Conservation (phyloP, 2,888 invertebrate species). For the Patella caerulea region DNA sequence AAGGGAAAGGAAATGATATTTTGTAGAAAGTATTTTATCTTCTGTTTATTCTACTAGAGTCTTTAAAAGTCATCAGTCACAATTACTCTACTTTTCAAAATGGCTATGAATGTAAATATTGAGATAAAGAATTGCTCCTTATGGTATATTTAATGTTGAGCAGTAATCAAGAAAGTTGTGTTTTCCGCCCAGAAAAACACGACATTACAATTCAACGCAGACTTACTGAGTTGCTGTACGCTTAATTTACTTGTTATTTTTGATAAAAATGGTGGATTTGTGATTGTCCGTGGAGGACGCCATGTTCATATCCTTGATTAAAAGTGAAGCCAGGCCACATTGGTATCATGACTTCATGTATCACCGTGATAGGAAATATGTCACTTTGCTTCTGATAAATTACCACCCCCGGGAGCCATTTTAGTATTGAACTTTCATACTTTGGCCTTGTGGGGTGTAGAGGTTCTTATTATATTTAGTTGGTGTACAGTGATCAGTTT, state of each 20-base stretch:
- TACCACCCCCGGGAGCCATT: not conserved
- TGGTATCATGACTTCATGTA: not conserved
- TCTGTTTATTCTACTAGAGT: too few relatives aligned
- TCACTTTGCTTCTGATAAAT: slow-evolving; percentile 6
- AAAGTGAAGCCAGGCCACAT: not conserved
- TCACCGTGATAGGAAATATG: not conserved
- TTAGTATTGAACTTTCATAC: not conserved
- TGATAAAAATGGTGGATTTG: not conserved
- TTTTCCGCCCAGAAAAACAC: too few relatives aligned
- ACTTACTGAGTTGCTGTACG: not conserved
- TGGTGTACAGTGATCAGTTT: not conserved
- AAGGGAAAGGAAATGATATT: too few relatives aligned
- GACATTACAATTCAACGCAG: too few relatives aligned
- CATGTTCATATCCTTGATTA: slow-evolving; percentile 4
- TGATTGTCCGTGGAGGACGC: not conserved
- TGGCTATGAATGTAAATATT: too few relatives aligned
- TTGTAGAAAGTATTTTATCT: too few relatives aligned
- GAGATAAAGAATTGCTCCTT: too few relatives aligned
- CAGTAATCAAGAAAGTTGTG: too few relatives aligned
- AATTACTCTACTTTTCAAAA: too few relatives aligned
- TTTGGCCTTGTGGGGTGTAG: not conserved
- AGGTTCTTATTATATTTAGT: slow-evolving; percentile 1
- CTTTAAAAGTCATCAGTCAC: too few relatives aligned
- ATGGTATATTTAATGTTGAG: too few relatives aligned
- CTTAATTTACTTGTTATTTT: not conserved